phyloP scores from a whole-genome alignment of 30 jellyfish, hydroid and myxozoan species.

The Turritopsis rubra region DNA sequence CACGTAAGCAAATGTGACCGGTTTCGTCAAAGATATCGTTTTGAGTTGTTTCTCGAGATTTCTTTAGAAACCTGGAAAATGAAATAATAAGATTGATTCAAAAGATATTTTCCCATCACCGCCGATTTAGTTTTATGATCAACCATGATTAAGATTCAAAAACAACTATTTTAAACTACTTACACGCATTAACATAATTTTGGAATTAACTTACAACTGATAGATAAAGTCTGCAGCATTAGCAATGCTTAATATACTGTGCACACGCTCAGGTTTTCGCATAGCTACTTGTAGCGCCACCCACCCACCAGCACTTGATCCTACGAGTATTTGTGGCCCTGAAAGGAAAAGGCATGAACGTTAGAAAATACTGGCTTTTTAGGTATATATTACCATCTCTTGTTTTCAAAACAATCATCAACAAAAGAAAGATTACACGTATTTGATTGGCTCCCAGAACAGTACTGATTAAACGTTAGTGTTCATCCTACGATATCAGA shows the following conservation, averaged over 20 bases:
- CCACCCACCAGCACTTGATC: constrained; percentile 82
- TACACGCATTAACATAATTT: neutral
- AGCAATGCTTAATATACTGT: constrained; percentile 60
- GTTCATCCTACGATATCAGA: too few relatives aligned
- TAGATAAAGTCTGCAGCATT: constrained; percentile 57
- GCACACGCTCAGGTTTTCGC: constrained; percentile 41
- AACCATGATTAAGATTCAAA: neutral
- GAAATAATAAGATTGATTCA: neutral
- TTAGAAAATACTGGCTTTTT: too few relatives aligned
- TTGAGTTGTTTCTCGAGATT: neutral
- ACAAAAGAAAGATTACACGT: too few relatives aligned
- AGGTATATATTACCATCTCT: neutral
- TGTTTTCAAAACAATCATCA: neutral
- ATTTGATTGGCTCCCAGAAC: too few relatives aligned
- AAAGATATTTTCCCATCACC: neutral
- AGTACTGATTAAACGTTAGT: too few relatives aligned
- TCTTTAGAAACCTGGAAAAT: neutral
- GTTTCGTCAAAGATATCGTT: neutral
- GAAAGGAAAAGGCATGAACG: neutral
- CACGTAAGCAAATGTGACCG: neutral
- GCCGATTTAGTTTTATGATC: neutral
- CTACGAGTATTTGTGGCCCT: constrained; percentile 72
- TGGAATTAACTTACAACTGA: constrained; percentile 31
- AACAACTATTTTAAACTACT: neutral
- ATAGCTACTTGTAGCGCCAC: constrained; percentile 52